Percentiles rank a stretch among this genome's conserved stretches.
phyloP scores from a whole-genome alignment of 2,797 vertebrate species.

The Champsocephalus gunnari region DNA sequence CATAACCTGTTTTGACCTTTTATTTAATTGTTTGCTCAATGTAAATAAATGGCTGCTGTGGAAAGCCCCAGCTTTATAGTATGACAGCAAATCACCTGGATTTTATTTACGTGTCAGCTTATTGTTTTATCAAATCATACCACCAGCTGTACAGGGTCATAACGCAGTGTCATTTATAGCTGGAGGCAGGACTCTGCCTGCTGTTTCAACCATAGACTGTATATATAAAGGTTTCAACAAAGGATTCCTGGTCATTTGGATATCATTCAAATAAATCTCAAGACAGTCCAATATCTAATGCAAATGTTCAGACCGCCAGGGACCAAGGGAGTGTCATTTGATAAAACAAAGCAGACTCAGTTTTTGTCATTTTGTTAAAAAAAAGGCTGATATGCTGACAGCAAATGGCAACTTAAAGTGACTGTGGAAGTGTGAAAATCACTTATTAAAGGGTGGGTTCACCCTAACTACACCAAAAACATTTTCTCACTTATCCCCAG shows the following conservation, averaged over 20 bases:
- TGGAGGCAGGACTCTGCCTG: neutral
- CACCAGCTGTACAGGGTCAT: conserved; percentile 26
- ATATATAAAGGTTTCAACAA: conserved; percentile 49
- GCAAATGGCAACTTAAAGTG: neutral
- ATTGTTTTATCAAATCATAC: conserved; percentile 6
- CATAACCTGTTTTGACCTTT: neutral
- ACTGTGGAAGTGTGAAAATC: neutral
- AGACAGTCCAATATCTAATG: conserved; percentile 46
- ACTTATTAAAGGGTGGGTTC: conserved; percentile 18
- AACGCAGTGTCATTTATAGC: conserved; percentile 35
- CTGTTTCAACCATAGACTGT: conserved; percentile 49
- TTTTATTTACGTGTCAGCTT: neutral
- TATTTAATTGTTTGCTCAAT: conserved; percentile 5
- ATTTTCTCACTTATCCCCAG: conserved; percentile 3
- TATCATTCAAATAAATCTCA: conserved; percentile 73
- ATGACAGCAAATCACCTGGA: neutral
- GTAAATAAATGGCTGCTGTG: neutral
- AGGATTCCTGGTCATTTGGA: conserved; percentile 60
- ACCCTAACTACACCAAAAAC: conserved; percentile 18
- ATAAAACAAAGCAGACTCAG: conserved; percentile 13
- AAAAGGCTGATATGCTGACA: neutral
- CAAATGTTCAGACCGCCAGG: conserved; percentile 50
- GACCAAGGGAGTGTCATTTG: conserved; percentile 12
- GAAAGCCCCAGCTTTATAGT: neutral
- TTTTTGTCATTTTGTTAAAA: conserved; percentile 1